These are phyloP conservation scores for Sebastes diaconus DNA, from an alignment of 2,797 vertebrate species.

Conservation along the genomic window DNA sequence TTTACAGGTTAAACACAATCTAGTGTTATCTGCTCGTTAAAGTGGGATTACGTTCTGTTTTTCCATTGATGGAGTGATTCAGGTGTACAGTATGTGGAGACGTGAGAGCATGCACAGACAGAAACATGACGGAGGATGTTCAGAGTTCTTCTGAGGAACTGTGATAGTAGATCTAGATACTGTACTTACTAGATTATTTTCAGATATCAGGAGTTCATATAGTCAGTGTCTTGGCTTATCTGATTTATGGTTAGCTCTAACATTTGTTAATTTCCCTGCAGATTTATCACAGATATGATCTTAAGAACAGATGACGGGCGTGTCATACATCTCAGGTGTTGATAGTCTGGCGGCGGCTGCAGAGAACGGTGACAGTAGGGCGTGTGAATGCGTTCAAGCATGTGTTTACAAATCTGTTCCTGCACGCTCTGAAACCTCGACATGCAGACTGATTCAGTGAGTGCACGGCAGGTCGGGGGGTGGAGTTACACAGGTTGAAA, in stretches of 20 bases:
- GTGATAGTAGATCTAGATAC: background rate
- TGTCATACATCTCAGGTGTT: background rate
- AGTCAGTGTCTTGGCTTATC: background rate
- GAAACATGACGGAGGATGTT: background rate
- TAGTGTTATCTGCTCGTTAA: background rate
- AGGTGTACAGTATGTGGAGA: background rate
- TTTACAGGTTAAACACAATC: background rate
- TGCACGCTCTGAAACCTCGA: background rate
- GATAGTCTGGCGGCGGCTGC: background rate
- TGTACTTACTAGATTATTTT: background rate
- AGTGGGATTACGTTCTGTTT: background rate
- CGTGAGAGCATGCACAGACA: background rate
- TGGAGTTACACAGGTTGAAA: background rate
- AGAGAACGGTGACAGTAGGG: background rate
- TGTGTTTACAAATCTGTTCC: background rate
- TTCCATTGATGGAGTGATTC: background rate
- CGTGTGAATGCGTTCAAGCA: background rate
- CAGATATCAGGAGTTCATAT: background rate
- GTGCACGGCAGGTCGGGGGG: background rate
- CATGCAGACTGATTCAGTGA: background rate
- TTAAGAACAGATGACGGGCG: background rate
- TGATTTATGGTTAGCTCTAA: background rate
- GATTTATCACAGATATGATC: background rate
- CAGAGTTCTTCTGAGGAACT: background rate
- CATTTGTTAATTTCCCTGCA: background rate